phyloP scores from a whole-genome alignment of 1,140 invertebrate species.

The Drosophila insularis region DNA sequence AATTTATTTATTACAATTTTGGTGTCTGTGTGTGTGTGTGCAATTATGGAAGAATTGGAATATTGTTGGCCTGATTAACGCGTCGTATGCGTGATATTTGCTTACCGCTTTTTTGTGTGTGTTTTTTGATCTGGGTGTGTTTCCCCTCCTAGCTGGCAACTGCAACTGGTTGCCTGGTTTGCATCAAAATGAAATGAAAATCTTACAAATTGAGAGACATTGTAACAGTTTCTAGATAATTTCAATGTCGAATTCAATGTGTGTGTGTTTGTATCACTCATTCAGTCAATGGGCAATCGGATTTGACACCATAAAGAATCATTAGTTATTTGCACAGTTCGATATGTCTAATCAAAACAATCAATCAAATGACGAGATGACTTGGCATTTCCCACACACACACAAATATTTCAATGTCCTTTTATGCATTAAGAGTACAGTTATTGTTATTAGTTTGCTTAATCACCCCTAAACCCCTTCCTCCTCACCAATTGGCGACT shows the following conservation, averaged over 20 bases:
- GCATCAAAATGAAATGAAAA: conserved; percentile 12
- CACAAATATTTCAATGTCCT: conserved; percentile 76
- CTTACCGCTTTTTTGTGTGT: conserved; percentile 5
- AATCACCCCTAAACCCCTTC: conserved; percentile 4
- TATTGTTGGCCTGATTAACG: conserved; percentile 21
- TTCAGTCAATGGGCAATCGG: not conserved
- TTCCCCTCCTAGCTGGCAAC: conserved; percentile 25
- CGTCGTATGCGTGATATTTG: conserved; percentile 70
- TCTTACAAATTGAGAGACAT: conserved; percentile 51
- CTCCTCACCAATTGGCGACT: not conserved
- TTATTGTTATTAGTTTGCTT: conserved; percentile 40
- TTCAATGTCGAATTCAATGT: conserved; percentile 48
- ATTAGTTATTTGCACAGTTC: conserved; percentile 52
- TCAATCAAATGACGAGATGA: conserved; percentile 38
- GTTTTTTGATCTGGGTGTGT: conserved; percentile 15
- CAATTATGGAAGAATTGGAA: conserved; percentile 58
- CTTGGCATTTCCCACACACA: conserved; percentile 27
- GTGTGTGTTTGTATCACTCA: conserved; percentile 15
- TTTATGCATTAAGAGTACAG: conserved; percentile 52
- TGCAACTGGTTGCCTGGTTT: conserved; percentile 46
- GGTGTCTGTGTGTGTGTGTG: conserved; percentile 34
- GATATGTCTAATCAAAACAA: conserved; percentile 73
- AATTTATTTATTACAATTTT: conserved; percentile 70
- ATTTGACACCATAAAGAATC: conserved; percentile 35
- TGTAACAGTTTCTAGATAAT: conserved; percentile 63